Conservation (phyloP, 2,888 invertebrate genomes). For the Lithophane semibrunnea region DNA sequence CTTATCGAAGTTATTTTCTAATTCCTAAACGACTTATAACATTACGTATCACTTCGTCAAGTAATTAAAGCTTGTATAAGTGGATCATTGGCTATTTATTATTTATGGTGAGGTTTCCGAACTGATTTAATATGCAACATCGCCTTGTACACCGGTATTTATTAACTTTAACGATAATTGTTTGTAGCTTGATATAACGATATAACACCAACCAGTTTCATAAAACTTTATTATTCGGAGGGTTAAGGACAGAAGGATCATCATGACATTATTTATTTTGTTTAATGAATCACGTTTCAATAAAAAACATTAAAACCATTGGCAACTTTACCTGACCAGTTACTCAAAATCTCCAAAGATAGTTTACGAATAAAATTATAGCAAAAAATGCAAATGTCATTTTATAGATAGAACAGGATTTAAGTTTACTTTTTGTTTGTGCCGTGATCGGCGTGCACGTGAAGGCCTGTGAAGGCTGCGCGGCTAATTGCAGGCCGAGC, state of each 20-base stretch:
- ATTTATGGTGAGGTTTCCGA: slow-evolving; percentile 79
- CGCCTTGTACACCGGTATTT: slow-evolving; percentile 77
- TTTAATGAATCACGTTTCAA: slow-evolving; percentile 37
- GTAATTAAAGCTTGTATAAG: slow-evolving; percentile 83
- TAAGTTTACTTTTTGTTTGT: slow-evolving; percentile 83
- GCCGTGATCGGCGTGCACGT: slow-evolving; percentile 81
- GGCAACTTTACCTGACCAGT: slow-evolving; percentile 35
- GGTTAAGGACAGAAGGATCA: slow-evolving; percentile 36
- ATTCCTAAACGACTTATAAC: slow-evolving; percentile 73
- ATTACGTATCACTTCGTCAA: slow-evolving; percentile 75
- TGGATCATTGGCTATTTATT: slow-evolving; percentile 80
- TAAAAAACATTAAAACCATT: slow-evolving; percentile 34
- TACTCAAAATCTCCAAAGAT: slow-evolving; percentile 59
- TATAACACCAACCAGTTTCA: slow-evolving; percentile 52
- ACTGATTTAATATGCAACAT: slow-evolving; percentile 85
- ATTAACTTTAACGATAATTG: slow-evolving; percentile 80
- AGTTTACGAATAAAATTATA: slow-evolving; percentile 67
- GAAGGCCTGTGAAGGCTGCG: slow-evolving; percentile 88
- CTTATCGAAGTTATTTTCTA: slow-evolving; percentile 68
- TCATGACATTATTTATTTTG: slow-evolving; percentile 30
- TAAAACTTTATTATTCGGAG: slow-evolving; percentile 49
- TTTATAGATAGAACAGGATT: slow-evolving; percentile 88
- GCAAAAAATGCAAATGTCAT: slow-evolving; percentile 81
- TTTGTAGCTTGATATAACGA: slow-evolving; percentile 72
- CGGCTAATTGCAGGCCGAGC: slow-evolving; percentile 89